A percentile compares a stretch with the other conserved stretches of the same genome.
phyloP scores from a whole-genome alignment of 1,140 invertebrate species.

The Ceratosolen solmsi region DNA sequence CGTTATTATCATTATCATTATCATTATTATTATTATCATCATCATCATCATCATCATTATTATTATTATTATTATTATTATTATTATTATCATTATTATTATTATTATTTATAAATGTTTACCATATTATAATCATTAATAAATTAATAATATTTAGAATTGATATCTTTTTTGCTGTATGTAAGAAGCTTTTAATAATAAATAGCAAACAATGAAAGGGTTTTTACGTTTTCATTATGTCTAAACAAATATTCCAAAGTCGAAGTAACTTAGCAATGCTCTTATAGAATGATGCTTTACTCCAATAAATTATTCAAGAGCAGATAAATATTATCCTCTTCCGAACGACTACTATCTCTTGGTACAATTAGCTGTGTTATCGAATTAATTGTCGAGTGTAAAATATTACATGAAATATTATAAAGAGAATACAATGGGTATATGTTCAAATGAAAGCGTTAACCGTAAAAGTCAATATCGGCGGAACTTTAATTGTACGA shows the following conservation, averaged over 20 bases:
- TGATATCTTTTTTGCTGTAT: too few relatives aligned
- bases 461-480: slow-evolving; percentile 12
- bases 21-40: too few relatives aligned
- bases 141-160: too few relatives aligned
- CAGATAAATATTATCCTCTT: slow-evolving; percentile 13
- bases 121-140: too few relatives aligned
- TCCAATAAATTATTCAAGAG: not conserved
- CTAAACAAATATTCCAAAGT: not conserved
- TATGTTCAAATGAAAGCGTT: slow-evolving; percentile 33
- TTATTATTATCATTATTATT: too few relatives aligned
- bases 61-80: too few relatives aligned
- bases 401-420: slow-evolving; percentile 32
- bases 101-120: too few relatives aligned
- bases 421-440: slow-evolving; percentile 34
- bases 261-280: not conserved
- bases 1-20: too few relatives aligned
- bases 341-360: slow-evolving; percentile 13
- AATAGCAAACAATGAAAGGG: not conserved
- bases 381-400: slow-evolving; percentile 37
- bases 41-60: too few relatives aligned
- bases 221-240: not conserved
- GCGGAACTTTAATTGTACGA: not conserved
- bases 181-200: not conserved
- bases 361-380: slow-evolving; percentile 37
- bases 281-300: slow-evolving; percentile 20